Conservation (phyloP, 2,113 vertebrate genomes). For the Pomatorhinus ruficollis region DNA sequence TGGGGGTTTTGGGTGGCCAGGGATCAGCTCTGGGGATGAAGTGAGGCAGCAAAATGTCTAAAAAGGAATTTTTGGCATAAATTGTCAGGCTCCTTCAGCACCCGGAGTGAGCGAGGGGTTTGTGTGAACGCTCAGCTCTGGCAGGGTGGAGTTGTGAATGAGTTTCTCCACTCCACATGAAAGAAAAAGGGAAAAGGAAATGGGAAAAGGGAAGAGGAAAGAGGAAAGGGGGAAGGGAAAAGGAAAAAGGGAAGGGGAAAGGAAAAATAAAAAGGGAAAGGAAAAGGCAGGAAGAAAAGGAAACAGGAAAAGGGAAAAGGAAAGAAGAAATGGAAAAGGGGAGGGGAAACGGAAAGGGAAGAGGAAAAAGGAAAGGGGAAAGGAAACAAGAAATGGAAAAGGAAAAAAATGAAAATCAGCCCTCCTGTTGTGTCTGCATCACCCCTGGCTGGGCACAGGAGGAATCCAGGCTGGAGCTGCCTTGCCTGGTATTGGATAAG, state of each 20-base stretch:
- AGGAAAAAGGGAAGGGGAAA: fast-evolving
- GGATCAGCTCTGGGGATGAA: neutral
- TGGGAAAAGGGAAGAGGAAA: fast-evolving
- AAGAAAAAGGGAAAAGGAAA: too few species aligned
- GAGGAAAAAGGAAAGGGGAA: fast-evolving
- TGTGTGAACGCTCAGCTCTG: neutral
- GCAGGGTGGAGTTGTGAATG: neutral
- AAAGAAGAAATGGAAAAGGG: neutral
- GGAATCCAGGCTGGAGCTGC: neutral
- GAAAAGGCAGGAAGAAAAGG: too few species aligned
- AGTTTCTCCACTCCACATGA: neutral
- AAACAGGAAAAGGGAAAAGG: neutral
- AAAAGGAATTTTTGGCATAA: neutral
- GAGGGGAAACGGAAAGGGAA: neutral
- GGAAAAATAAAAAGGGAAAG: fast-evolving
- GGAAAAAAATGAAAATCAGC: neutral
- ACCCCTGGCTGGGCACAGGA: neutral
- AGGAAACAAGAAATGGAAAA: neutral
- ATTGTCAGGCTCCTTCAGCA: neutral
- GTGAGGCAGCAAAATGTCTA: neutral
- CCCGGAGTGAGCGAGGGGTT: fast-evolving
- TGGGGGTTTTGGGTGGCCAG: neutral
- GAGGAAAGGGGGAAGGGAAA: fast-evolving
- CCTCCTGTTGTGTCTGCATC: neutral
- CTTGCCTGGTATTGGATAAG: neutral